A percentile compares a stretch with the other conserved stretches of the same genome.
phyloP scores from a whole-genome alignment of 2,113 vertebrate species.

The Cercocebus atys region DNA sequence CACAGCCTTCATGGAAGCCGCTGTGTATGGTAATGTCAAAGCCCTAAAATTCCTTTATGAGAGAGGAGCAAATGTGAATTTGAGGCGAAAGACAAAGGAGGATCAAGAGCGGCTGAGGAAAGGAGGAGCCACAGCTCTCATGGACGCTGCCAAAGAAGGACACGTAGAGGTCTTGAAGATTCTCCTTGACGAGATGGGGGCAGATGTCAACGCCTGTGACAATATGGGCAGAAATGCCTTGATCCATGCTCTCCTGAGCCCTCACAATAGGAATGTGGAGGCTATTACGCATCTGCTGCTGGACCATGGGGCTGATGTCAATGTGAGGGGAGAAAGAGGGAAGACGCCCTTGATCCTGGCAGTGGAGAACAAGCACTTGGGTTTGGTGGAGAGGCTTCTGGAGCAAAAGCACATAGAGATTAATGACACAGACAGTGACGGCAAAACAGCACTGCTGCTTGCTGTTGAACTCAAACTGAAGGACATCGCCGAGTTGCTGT shows the following conservation, averaged over 20 bases:
- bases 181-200: conserved; percentile 80
- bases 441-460: conserved; percentile 77
- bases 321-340: conserved; percentile 69
- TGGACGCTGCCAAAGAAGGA: conserved; percentile 76
- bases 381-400: conserved; percentile 78
- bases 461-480: conserved; percentile 54
- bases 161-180: not conserved
- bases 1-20: conserved; percentile 87
- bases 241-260: conserved; percentile 58
- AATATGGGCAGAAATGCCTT: conserved; percentile 82
- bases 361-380: conserved; percentile 61
- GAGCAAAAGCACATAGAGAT: conserved; percentile 66
- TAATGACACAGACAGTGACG: conserved; percentile 69
- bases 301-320: conserved; percentile 35
- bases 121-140: conserved; percentile 83
- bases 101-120: conserved; percentile 67
- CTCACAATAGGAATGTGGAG: accelerated
- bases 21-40: not conserved
- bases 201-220: conserved; percentile 77
- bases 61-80: conserved; percentile 79
- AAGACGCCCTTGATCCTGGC: conserved; percentile 84
- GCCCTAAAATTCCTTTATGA: conserved; percentile 80
- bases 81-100: conserved; percentile 54
- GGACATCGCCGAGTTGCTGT: conserved; percentile 45
- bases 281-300: conserved; percentile 57